These are phyloP conservation scores for Otis tarda DNA, from an alignment of 2,113 vertebrate genomes.

Conservation along the genomic window DNA sequence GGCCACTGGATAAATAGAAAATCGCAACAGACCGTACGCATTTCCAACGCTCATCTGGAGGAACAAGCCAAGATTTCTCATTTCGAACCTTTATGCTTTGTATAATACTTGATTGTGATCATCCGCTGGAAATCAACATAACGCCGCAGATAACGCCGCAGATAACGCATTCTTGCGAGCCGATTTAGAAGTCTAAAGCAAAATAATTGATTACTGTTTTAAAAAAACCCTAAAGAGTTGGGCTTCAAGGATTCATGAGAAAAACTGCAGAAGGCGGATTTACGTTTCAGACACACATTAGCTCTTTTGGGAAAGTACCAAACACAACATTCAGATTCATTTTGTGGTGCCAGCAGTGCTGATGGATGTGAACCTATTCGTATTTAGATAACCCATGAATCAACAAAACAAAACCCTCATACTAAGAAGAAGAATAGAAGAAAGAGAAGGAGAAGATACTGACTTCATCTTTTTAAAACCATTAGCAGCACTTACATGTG, in stretches of 20 bases:
- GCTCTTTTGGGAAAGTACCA: neutral
- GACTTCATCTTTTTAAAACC: neutral
- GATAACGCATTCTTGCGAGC: neutral
- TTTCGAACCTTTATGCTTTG: neutral
- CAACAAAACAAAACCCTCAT: neutral
- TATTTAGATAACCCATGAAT: constrained; percentile 1
- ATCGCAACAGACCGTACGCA: accelerated
- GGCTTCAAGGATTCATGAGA: neutral
- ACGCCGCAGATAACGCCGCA: neutral
- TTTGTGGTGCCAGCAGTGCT: neutral
- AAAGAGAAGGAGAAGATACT: neutral
- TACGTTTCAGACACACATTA: neutral
- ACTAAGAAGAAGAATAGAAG: neutral
- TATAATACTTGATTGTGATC: neutral
- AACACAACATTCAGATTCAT: neutral
- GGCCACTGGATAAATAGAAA: neutral
- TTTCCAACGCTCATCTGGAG: neutral
- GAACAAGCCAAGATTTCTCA: neutral
- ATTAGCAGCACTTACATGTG: accelerated
- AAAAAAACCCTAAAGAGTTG: neutral
- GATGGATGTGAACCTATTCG: neutral
- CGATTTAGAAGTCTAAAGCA: neutral
- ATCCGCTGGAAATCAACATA: neutral
- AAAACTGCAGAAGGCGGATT: neutral
- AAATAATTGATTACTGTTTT: neutral